Percentiles rank a stretch among this genome's conserved stretches.
phyloP scores from a whole-genome alignment of 2,113 vertebrate species.

The Campylomormyrus numenius region DNA sequence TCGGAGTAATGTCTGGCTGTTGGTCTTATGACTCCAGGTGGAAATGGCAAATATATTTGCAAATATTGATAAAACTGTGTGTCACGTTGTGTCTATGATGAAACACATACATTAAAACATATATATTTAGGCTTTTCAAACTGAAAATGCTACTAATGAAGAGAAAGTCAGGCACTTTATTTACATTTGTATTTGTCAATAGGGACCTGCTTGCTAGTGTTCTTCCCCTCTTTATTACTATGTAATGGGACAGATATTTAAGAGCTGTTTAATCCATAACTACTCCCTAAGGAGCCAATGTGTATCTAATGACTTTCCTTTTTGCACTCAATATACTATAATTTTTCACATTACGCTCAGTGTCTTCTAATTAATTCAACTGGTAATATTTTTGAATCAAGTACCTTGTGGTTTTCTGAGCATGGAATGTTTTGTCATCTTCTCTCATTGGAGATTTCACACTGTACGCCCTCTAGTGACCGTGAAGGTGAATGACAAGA shows the following conservation, averaged over 20 bases:
- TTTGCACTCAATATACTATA: background rate
- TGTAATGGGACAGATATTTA: background rate
- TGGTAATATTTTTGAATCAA: background rate
- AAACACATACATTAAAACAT: background rate
- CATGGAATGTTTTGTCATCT: background rate
- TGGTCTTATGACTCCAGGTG: background rate
- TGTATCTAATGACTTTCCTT: background rate
- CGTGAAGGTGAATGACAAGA: background rate
- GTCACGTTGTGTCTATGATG: background rate
- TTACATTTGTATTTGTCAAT: background rate
- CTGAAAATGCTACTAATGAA: background rate
- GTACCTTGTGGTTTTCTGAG: background rate
- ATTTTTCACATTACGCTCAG: background rate
- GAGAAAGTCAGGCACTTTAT: background rate
- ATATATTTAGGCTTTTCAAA: background rate
- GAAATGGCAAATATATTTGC: background rate
- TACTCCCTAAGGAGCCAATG: background rate
- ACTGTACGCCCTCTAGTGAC: background rate
- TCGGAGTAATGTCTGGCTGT: background rate
- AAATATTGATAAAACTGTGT: background rate
- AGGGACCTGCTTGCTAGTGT: background rate
- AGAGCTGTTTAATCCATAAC: background rate
- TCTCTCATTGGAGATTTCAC: background rate
- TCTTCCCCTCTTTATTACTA: background rate
- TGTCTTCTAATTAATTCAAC: background rate